Base-by-base conservation (phyloP, 2,113 vertebrate species). In the Aythya baeri region DNA sequence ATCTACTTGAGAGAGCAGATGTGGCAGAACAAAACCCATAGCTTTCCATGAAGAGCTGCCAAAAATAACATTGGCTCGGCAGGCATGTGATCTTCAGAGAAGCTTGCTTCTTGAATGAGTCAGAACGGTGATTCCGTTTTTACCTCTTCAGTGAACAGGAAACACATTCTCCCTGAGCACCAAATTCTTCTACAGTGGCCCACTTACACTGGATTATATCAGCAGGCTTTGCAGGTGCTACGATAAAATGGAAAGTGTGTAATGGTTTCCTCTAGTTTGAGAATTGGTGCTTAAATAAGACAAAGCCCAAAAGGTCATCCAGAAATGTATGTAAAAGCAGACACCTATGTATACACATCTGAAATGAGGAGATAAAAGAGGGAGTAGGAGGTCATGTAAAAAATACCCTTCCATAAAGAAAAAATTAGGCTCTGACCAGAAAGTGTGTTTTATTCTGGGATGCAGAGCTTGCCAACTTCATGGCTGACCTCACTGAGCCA, bases 31-130 rank as follows among this genome's bases (percentile, higher is more conserved):
- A 97, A 96, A 96, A 59, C 94, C 85, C 89, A 90, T 71, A 75
- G 92, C 81, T 97, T 97, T 97, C 95, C 97, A 96, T 93, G 89
- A 95, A 96, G 67, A 91, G 67, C 74, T 94, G 97, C 97, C 97
- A 97, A 97, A 96, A 97, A 97, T 95, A 97, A 96, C 94, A 97
- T 61, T 95, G 92, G 85, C 86, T 97, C 71, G 31, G 94, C 96
- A 94, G 86, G 93, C 96, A 94, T 96, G 88, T 95, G 95, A 95
- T 97, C 95, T 94, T 97, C 95, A 96, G 92, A 96, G 86, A 86
- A 91, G 94, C 94, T 96, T 94, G 93, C 91, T 96, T 97, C 92
- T 96, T 92, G 87, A 93, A 87, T 93, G 94, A 96, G 84, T 97
- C 94, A 97, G 94, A 97, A 97, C 86, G 95, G 94, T 93, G 94